Evolutionary conservation across 2,888 invertebrate species (phyloP), one percentile per base, ranked within the genome.

Genomic region (Tryphoninae sp.): DNA sequence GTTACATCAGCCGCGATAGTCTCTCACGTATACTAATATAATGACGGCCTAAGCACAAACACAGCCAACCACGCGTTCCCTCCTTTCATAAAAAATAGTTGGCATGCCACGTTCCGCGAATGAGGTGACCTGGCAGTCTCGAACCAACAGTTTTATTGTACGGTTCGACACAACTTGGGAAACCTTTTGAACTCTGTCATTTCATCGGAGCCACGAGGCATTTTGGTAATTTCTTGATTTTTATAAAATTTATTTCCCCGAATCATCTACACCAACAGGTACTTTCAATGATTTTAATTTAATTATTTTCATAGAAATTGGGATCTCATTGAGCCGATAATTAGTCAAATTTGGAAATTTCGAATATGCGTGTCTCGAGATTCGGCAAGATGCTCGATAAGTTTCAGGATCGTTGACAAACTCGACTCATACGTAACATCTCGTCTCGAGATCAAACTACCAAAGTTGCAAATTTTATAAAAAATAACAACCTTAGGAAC

Each of bases 21-120:
- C 69, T 42, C 22, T 8, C 40, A 42, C 42, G 42, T 16, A 53
- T 7, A 6, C 33, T 33, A 33, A 26, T 2, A 26, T 26, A 26
- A 33, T 9, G 13, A n/a, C 7, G 8, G 61, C 33, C 33, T 42
- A 26, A 9, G 51, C n/a, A 64, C 61, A 64, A 1, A 71, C 13
- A 6, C 16, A 19, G 40, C n/a, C 42, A 7, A 19, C 59, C 51
- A 22, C 55, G 8, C 59, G 75, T 58, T 55, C 7, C 9, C 9
- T 49, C 13, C 2, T 45, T 64, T 7, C 45, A 13, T 33, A 26
- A 13, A 45, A 45, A 45, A 45, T 16, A 45, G 45, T 64, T 42
- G n/a, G 49, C 19, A 23, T 65, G 80, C 72, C 80, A 81, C 72
- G 80, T 77, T 81, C 40, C 40, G 23, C 45, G 55, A 33, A 42